A percentile compares a stretch with the other conserved stretches of the same genome.
Conservation (phyloP, 2,888 invertebrate genomes). For the Periphyllus acericola region DNA sequence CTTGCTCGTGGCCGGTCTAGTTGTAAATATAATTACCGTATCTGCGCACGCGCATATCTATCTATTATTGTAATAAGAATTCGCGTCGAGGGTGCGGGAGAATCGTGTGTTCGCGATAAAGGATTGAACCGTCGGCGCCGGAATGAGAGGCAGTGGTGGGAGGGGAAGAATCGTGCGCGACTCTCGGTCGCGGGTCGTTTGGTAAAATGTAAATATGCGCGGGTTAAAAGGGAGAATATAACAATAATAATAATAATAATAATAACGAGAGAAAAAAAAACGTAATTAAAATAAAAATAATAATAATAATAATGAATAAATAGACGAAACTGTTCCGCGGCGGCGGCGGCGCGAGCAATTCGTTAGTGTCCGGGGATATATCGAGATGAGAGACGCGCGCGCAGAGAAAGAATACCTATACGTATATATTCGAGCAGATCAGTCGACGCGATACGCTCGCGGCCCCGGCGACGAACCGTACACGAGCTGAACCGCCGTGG, state of each 20-base stretch:
- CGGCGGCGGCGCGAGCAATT: neutral
- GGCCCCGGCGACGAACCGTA: conserved; percentile 14
- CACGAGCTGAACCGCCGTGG: neutral
- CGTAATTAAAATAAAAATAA: neutral
- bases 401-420: neutral
- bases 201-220: conserved; percentile 3
- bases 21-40: too few relatives aligned
- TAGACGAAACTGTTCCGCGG: neutral
- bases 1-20: neutral
- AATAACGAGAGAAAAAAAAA: neutral
- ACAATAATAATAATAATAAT: conserved; percentile 21
- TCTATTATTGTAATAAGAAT: neutral
- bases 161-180: conserved; percentile 12
- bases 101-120: conserved; percentile 19
- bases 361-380: conserved; percentile 6
- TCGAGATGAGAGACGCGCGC: neutral
- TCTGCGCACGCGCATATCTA: too few relatives aligned
- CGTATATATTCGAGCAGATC: neutral
- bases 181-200: neutral
- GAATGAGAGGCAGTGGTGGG: neutral
- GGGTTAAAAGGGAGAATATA: conserved; percentile 4
- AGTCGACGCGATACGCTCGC: neutral
- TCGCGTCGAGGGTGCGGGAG: neutral
- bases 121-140: neutral
- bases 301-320: neutral